Evolutionary conservation across 2,888 invertebrate genomes (phyloP).

Genomic region (Brenthis daphne): DNA sequence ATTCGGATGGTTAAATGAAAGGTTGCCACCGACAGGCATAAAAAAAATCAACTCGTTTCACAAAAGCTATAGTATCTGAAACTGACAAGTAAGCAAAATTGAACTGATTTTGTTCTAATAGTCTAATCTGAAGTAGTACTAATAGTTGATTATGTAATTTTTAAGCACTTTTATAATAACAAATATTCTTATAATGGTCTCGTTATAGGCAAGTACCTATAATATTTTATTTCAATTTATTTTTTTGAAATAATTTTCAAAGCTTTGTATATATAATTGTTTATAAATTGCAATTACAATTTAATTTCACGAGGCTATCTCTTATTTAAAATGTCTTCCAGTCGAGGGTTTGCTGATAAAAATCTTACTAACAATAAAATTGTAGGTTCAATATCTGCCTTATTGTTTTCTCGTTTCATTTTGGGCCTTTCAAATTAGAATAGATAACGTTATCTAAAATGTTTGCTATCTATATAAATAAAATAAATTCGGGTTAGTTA

Average conservation of each 20-base stretch:
- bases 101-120: too few species aligned
- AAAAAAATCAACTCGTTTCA: too few species aligned
- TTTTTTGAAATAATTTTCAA: background rate
- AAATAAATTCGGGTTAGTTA: background rate
- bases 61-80: too few species aligned
- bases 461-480: background rate
- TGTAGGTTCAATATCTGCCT: background rate
- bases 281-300: constrained; percentile 3
- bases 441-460: background rate
- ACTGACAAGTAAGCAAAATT: too few species aligned
- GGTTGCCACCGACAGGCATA: too few species aligned
- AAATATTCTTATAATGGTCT: too few species aligned
- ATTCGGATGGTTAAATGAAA: too few species aligned
- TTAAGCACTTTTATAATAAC: too few species aligned
- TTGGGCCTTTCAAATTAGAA: background rate
- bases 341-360: constrained; percentile 1
- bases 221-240: background rate
- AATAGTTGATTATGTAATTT: too few species aligned
- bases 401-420: background rate
- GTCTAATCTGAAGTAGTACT: too few species aligned
- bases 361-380: constrained; percentile 5
- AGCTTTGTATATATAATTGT: background rate
- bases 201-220: too few species aligned
- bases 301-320: background rate
- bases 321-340: background rate